A percentile compares a stretch with the other conserved stretches of the same genome.
These are phyloP conservation scores for Coendou prehensilis DNA, from an alignment of 2,797 vertebrate genomes.

Conservation along the genomic window DNA sequence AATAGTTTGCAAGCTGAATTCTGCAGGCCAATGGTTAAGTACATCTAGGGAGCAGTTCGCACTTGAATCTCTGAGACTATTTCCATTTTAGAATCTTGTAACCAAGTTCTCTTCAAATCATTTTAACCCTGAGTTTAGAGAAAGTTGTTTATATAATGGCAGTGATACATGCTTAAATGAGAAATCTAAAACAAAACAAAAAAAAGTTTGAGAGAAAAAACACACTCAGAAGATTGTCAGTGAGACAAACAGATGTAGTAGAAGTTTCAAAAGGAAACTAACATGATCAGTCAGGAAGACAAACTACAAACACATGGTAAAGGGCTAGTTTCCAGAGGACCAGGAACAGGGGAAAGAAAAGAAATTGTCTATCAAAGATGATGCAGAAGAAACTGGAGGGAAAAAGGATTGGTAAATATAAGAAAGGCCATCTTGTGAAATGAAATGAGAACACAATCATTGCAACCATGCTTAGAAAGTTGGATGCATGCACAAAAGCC, in stretches of 20 bases:
- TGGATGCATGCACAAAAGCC: neutral
- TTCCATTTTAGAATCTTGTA: constrained; percentile 64
- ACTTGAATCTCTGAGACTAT: constrained; percentile 39
- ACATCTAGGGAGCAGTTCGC: neutral
- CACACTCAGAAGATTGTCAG: neutral
- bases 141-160: constrained; percentile 31
- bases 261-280: constrained; percentile 34
- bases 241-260: neutral
- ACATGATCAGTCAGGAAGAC: constrained; percentile 2
- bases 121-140: constrained; percentile 19
- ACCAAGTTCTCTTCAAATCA: neutral
- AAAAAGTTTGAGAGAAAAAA: neutral
- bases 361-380: neutral
- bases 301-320: neutral
- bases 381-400: neutral
- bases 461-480: neutral
- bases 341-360: neutral
- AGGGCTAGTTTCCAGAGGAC: neutral
- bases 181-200: neutral
- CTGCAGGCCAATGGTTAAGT: constrained; percentile 40
- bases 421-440: neutral
- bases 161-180: neutral
- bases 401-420: neutral
- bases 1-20: constrained; percentile 58
- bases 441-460: neutral